Percentiles rank a stretch among this genome's conserved stretches.
phyloP scores from a whole-genome alignment of 2,113 vertebrate species.

The Progne subis region DNA sequence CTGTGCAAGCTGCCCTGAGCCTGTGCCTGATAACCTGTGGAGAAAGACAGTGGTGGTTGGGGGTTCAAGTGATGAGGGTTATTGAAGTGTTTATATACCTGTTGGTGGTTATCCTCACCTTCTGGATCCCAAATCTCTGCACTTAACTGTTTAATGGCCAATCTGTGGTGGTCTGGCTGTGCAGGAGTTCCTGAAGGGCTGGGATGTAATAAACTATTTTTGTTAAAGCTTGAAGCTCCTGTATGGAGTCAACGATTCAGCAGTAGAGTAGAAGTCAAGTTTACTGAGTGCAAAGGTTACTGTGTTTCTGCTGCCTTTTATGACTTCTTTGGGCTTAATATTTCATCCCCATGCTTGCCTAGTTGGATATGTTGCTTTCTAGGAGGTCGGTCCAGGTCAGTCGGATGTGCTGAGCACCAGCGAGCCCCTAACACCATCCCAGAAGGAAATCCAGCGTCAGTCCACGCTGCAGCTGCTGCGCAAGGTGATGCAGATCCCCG shows the following conservation, averaged over 20 bases:
- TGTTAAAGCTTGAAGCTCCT: background rate
- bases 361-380: background rate
- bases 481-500: slow-evolving; percentile 87
- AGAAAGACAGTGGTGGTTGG: background rate
- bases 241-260: background rate
- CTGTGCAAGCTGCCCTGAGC: background rate
- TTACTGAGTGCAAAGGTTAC: background rate
- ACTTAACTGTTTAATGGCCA: background rate
- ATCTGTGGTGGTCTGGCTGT: background rate
- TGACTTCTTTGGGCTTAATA: background rate
- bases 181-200: background rate
- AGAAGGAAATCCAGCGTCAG: slow-evolving; percentile 89
- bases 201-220: background rate
- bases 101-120: background rate
- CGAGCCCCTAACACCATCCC: slow-evolving; percentile 78
- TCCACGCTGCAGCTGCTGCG: slow-evolving; percentile 90
- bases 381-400: slow-evolving; percentile 71
- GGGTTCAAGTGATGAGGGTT: background rate
- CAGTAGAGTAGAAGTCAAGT: background rate
- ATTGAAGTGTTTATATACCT: background rate
- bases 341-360: background rate
- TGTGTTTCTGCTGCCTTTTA: background rate
- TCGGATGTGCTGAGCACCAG: slow-evolving; percentile 75
- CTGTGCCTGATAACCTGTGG: background rate
- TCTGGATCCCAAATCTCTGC: background rate